phyloP scores from a whole-genome alignment of 2,888 invertebrate genomes.

The Colostygia pectinataria region DNA sequence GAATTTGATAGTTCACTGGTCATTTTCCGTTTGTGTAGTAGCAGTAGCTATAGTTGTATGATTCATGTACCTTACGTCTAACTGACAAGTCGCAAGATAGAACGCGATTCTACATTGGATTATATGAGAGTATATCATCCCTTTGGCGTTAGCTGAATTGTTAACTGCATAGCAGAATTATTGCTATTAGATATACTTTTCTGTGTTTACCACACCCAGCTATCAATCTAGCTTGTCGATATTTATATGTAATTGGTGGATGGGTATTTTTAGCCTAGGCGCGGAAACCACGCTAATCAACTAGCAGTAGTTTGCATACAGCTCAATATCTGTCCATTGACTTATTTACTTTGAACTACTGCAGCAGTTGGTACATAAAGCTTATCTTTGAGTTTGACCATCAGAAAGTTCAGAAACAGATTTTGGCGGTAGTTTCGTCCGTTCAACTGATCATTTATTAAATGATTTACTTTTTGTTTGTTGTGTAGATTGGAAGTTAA shows the following conservation, averaged over 20 bases:
- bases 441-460: no score
- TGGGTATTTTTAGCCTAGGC: conserved; percentile 71
- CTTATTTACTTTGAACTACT: conserved; percentile 15
- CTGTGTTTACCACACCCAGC: conserved; percentile 60
- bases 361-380: neutral
- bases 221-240: conserved; percentile 46
- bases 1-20: conserved; percentile 39
- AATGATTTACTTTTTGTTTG: no score
- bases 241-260: conserved; percentile 44
- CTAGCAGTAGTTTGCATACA: conserved; percentile 36
- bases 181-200: conserved; percentile 5
- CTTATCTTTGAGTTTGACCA: neutral
- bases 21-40: conserved; percentile 45
- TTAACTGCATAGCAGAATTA: neutral
- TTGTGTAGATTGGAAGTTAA: no score
- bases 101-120: conserved; percentile 53
- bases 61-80: conserved; percentile 65
- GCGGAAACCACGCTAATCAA: conserved; percentile 59
- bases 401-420: neutral
- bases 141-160: conserved; percentile 8
- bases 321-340: conserved; percentile 13
- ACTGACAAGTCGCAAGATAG: conserved; percentile 51
- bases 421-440: conserved; percentile 10
- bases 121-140: conserved; percentile 31
- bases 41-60: conserved; percentile 58